Conservation (phyloP, 2,888 invertebrate species). For the Spodoptera picta region DNA sequence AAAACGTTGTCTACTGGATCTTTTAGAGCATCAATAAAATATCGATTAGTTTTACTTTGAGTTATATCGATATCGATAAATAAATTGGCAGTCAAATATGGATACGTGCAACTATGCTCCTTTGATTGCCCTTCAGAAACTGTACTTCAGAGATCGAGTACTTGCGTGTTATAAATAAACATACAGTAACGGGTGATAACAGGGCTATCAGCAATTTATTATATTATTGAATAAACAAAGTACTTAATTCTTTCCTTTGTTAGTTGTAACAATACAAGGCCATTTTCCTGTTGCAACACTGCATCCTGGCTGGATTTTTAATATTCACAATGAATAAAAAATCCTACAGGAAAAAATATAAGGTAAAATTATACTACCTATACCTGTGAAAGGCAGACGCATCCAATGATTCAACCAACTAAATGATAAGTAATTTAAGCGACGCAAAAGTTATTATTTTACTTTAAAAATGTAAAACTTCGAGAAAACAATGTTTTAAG, state of each 20-base stretch:
- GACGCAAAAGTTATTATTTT: neutral
- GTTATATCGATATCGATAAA: no score
- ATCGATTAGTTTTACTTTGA: no score
- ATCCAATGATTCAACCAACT: no score
- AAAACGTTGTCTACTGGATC: no score
- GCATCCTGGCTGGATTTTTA: neutral
- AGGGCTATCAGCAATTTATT: slow-evolving; percentile 37
- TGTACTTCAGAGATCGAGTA: slow-evolving; percentile 1
- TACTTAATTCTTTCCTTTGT: slow-evolving; percentile 43
- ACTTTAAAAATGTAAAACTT: slow-evolving; percentile 8
- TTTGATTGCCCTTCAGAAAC: slow-evolving; percentile 11
- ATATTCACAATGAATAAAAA: neutral
- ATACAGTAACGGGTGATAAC: slow-evolving; percentile 29
- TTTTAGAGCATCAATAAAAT: no score
- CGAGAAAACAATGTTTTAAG: slow-evolving; percentile 2
- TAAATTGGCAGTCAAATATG: neutral
- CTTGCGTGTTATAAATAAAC: slow-evolving; percentile 41
- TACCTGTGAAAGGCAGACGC: no score
- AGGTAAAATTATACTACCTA: neutral
- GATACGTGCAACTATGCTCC: neutral
- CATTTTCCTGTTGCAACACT: slow-evolving; percentile 33
- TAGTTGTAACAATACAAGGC: slow-evolving; percentile 39
- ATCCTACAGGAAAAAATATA: neutral
- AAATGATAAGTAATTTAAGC: no score
- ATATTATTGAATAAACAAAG: slow-evolving; percentile 42